A percentile compares a stretch with the other conserved stretches of the same genome.
These are phyloP conservation scores for Trissonchulus sp. DNA, from an alignment of 2,888 invertebrate genomes.

Conservation along the genomic window DNA sequence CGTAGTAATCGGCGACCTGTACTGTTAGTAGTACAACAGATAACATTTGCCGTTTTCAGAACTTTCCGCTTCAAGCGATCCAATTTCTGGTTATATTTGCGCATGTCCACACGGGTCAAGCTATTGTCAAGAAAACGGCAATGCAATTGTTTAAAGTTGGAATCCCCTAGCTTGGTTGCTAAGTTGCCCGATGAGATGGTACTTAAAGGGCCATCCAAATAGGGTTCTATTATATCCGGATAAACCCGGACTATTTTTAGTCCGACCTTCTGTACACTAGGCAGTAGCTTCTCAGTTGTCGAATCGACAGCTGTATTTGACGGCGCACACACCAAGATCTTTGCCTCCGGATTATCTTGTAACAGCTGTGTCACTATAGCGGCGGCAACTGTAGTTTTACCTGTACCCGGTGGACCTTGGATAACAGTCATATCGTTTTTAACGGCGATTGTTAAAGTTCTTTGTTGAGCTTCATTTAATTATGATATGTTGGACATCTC, in stretches of 20 bases:
- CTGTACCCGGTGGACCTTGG: too few species aligned
- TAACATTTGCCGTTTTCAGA: neutral
- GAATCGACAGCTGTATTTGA: neutral
- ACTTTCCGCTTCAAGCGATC: neutral
- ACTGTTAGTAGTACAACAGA: neutral
- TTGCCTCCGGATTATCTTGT: neutral
- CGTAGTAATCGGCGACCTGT: neutral
- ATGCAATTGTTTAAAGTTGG: neutral
- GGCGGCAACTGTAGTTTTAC: neutral
- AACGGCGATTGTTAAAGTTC: neutral
- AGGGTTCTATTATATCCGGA: conserved; percentile 4
- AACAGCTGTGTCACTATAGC: neutral
- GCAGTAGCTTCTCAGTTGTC: neutral
- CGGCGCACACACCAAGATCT: neutral
- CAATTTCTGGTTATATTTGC: neutral
- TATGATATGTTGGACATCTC: too few species aligned
- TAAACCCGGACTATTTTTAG: neutral
- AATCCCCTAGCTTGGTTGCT: neutral
- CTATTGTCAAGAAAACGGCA: neutral
- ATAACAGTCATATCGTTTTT: neutral
- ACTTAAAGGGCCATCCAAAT: neutral
- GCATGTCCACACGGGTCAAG: neutral
- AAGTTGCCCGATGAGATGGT: neutral
- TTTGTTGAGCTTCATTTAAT: too few species aligned
- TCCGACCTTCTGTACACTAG: neutral